Evolutionary conservation across 2,888 invertebrate genomes (phyloP), one percentile per base, ranked within the genome.

Genomic region (Alviniconcha strummeri): DNA sequence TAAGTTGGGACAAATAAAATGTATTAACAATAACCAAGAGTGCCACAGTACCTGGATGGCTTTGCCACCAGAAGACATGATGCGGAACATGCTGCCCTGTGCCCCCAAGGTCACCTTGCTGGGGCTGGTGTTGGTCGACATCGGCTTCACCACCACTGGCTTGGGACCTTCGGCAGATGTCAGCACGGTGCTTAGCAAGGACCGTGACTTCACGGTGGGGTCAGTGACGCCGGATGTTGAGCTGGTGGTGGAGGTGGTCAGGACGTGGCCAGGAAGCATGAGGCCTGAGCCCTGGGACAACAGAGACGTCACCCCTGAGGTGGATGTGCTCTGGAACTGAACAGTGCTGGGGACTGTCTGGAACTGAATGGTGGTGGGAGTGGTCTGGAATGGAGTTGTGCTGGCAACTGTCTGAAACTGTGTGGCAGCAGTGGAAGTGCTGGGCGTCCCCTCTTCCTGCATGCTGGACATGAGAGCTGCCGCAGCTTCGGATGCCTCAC

Each of bases 391-490:
- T 36, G 36, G 36, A 36, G 36, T 36, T 3, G 36, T 36, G 36
- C 36, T 36, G 36, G 36, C 36, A 36, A 36, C 36, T 36, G 36
- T 36, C 60, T 60, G 78, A 19, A 52, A 19, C 11, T 54, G 36
- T 54, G 76, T 76, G 77, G 60, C n/a, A 4, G 77, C 13, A 15
- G 36, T 15, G 36, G 56, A 17, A 9, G 60, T 8, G 11, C 17
- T 7, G 36, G 52, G 6, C 36, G 72, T 8, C n/a, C 57, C 77
- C 9, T 74, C 74, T 11, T 77, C 82, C 69, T 76, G 64, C 82
- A 82, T 82, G 69, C 67, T 77, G 56, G 82, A 77, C 82, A 77
- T 60, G 19, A 82, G 77, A 8, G 77, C 67, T 19, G 82, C 76
- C 36, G 60, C 82, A 3, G 77, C 76, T 55, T 76, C 64, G 2